Conservation (phyloP, 2,797 vertebrate species). For the Sorex maritimensis region DNA sequence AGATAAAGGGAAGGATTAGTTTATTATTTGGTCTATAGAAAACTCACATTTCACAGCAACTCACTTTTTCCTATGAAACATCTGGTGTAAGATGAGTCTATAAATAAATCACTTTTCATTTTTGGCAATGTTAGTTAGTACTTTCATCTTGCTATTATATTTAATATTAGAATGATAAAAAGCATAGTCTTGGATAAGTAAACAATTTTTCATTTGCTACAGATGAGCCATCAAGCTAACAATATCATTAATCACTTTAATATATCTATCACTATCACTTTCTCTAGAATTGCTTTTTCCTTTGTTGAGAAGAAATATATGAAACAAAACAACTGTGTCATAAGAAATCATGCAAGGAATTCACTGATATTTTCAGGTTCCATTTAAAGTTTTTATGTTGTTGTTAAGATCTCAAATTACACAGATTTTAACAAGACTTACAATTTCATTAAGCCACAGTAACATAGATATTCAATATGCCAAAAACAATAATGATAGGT, state of each 20-base stretch:
- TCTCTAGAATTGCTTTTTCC: slow-evolving; percentile 45
- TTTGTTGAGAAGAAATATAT: background rate
- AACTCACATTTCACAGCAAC: slow-evolving; percentile 9
- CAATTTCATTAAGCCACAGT: slow-evolving; percentile 77
- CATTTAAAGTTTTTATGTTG: background rate
- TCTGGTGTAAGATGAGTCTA: slow-evolving; percentile 39
- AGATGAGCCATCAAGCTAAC: slow-evolving; percentile 85
- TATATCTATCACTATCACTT: slow-evolving; percentile 68
- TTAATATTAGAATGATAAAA: slow-evolving; percentile 87
- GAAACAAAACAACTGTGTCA: slow-evolving; percentile 81
- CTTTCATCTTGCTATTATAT: slow-evolving; percentile 84
- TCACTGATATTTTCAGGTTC: slow-evolving; percentile 47
- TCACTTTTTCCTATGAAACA: slow-evolving; percentile 64
- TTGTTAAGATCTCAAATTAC: slow-evolving; percentile 75
- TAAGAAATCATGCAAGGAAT: slow-evolving; percentile 84
- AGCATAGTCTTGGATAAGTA: slow-evolving; percentile 85
- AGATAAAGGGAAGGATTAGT: background rate
- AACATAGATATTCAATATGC: slow-evolving; percentile 19
- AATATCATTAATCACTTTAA: slow-evolving; percentile 88
- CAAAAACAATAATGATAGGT: too few relatives aligned
- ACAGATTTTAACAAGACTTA: slow-evolving; percentile 70
- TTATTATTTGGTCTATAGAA: background rate
- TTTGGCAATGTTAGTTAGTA: slow-evolving; percentile 79
- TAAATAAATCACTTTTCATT: slow-evolving; percentile 80
- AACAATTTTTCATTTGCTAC: slow-evolving; percentile 85